A percentile compares a stretch with the other conserved stretches of the same genome.
These are phyloP conservation scores for Caenorhabditis angaria DNA, from an alignment of 2,888 invertebrate genomes.

Conservation along the genomic window DNA sequence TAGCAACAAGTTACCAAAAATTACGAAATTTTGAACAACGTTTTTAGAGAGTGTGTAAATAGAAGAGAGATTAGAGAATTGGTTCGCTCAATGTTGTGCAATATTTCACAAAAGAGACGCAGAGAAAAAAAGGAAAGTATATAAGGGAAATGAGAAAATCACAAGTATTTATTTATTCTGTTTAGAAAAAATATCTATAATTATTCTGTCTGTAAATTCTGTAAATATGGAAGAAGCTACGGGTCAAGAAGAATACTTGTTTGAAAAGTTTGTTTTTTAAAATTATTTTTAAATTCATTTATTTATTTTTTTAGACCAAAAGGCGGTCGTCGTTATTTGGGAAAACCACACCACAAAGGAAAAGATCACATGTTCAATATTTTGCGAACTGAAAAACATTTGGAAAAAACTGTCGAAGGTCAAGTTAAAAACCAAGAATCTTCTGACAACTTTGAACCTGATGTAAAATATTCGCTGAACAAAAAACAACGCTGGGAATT, in stretches of 20 bases:
- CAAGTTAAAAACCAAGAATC: background rate
- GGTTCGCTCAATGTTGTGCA: background rate
- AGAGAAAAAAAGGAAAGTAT: background rate
- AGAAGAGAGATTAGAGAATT: background rate
- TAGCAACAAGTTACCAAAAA: too few species aligned
- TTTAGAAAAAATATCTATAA: too few species aligned
- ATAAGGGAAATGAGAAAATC: background rate
- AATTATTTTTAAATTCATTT: background rate
- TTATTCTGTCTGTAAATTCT: too few species aligned
- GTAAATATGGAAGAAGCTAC: background rate
- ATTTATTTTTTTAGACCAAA: background rate
- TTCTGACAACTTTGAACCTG: background rate
- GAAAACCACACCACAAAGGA: background rate
- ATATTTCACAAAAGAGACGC: conserved; percentile 6
- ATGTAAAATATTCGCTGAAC: background rate
- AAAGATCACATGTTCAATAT: background rate
- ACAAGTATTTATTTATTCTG: background rate
- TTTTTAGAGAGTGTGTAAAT: background rate
- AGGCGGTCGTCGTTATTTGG: background rate
- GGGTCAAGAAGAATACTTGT: background rate
- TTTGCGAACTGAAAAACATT: background rate
- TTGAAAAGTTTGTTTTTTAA: background rate
- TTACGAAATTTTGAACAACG: too few species aligned
- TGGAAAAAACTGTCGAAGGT: background rate
- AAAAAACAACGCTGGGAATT: background rate